Evolutionary conservation across 2,888 invertebrate genomes (phyloP), one percentile per base, ranked within the genome.

Genomic region (Hydriomena furcata): DNA sequence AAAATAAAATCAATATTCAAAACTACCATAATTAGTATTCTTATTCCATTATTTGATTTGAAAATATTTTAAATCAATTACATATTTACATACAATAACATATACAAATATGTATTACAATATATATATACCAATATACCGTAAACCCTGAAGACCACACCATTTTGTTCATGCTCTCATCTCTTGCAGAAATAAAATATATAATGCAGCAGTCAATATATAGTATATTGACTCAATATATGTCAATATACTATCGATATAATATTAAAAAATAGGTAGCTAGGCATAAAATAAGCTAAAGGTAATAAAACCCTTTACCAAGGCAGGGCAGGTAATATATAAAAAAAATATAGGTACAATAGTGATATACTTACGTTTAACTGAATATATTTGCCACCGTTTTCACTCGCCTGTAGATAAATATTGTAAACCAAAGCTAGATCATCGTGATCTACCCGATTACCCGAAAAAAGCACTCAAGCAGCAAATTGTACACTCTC

Each of bases 311-410:
- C 44, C 56, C 43, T 48, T 20, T 46, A 73, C 68, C 68, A 44
- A 44, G 56, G 58, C 42, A 55, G 46, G n/a, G n/a, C n/a, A n/a
- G n/a, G 54, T 54, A 64, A 50, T 53, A 52, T n/a, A 17, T 17
- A 17, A 17, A 60, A 38, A 53, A 34, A 61, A n/a, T n/a, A n/a
- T n/a, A 48, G 58, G 71, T 76, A 77, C 59, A 71, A 67, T 73
- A 73, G 61, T 63, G 5, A 53, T 63, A 69, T 82, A 84, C 83
- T 83, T 79, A 84, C 82, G 60, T 73, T 71, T 63, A 65, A 68
- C 57, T 61, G 56, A 61, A 59, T 51, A 65, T 58, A 67, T 63
- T 66, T 61, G 67, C 69, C 69, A 63, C 68, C 58, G 55, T 56
- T 73, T 63, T 74, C 78, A 82, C 80, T 76, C 59, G 58, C 52